Conservation (phyloP, 2,888 invertebrate species). For the Drosophila atripex region DNA sequence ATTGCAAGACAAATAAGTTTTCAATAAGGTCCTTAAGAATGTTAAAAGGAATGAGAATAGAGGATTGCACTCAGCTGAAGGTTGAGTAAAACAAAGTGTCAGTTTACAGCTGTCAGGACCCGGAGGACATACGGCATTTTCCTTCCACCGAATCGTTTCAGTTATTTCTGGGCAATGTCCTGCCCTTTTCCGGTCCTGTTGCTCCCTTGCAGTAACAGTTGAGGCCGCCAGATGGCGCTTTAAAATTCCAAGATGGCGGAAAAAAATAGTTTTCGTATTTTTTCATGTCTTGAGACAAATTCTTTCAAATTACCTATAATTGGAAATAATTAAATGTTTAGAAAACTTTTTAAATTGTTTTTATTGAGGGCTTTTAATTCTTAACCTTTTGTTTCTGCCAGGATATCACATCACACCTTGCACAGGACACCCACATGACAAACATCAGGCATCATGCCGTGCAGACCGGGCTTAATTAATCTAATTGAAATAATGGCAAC, state of each 20-base stretch:
- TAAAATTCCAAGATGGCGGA: slow-evolving; percentile 1
- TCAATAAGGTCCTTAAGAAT: slow-evolving; percentile 61
- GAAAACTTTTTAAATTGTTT: background rate
- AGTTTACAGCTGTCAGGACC: slow-evolving; percentile 51
- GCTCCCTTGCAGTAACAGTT: slow-evolving; percentile 22
- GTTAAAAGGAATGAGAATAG: slow-evolving; percentile 37
- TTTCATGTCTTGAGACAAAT: background rate
- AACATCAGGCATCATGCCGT: slow-evolving; percentile 5
- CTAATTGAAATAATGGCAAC: slow-evolving; percentile 50
- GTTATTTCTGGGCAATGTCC: background rate
- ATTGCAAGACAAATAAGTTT: slow-evolving; percentile 58
- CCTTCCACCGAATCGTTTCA: background rate
- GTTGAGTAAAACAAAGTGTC: slow-evolving; percentile 58
- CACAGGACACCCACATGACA: slow-evolving; percentile 1
- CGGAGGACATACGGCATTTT: slow-evolving; percentile 24
- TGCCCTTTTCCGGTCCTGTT: slow-evolving; percentile 15
- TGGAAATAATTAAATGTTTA: background rate
- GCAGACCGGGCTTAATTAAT: slow-evolving; percentile 53
- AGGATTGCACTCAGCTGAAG: slow-evolving; percentile 37
- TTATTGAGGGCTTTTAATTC: background rate
- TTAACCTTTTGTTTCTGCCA: background rate
- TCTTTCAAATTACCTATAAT: background rate
- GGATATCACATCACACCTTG: background rate
- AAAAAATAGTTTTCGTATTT: background rate
- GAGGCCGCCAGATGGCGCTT: slow-evolving; percentile 25